phyloP scores from a whole-genome alignment of 1,140 invertebrate genomes.

The Kradibia gibbosae region DNA sequence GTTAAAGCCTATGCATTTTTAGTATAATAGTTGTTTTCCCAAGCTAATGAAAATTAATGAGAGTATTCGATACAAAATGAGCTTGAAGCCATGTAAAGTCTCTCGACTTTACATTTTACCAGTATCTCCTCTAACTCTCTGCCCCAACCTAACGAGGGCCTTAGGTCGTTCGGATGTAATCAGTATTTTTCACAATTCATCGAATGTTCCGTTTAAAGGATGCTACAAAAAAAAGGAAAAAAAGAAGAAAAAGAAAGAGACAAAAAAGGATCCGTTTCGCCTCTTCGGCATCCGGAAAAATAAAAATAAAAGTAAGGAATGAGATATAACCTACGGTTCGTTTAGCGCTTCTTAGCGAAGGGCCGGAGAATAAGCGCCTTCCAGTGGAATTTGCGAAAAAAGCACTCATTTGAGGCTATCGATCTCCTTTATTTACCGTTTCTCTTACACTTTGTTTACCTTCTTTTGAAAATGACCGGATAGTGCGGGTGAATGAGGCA shows the following conservation, averaged over 20 bases:
- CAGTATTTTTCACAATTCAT: slow-evolving; percentile 56
- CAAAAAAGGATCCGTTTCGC: neutral
- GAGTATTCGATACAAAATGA: slow-evolving; percentile 28
- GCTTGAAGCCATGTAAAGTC: neutral
- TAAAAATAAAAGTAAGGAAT: slow-evolving; percentile 36
- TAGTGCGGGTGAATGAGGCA: no score
- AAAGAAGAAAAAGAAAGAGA: no score
- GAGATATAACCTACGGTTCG: slow-evolving; percentile 50
- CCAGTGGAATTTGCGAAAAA: slow-evolving; percentile 55
- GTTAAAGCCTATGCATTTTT: neutral
- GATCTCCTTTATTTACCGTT: neutral
- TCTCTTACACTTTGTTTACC: slow-evolving; percentile 7
- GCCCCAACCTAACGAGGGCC: neutral
- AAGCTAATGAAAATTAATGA: slow-evolving; percentile 20
- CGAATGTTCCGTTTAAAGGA: slow-evolving; percentile 40
- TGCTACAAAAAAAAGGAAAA: slow-evolving; percentile 14
- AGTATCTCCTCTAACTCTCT: neutral
- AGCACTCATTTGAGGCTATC: slow-evolving; percentile 58
- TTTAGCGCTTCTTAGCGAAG: slow-evolving; percentile 53
- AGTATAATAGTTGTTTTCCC: neutral
- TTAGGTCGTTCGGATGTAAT: slow-evolving; percentile 47
- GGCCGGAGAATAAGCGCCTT: slow-evolving; percentile 19
- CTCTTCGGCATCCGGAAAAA: neutral
- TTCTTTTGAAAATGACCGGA: neutral
- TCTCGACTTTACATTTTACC: neutral